Percentiles rank a stretch among this genome's conserved stretches.
phyloP scores from a whole-genome alignment of 1,140 invertebrate species.

The Paracyclopina nana region DNA sequence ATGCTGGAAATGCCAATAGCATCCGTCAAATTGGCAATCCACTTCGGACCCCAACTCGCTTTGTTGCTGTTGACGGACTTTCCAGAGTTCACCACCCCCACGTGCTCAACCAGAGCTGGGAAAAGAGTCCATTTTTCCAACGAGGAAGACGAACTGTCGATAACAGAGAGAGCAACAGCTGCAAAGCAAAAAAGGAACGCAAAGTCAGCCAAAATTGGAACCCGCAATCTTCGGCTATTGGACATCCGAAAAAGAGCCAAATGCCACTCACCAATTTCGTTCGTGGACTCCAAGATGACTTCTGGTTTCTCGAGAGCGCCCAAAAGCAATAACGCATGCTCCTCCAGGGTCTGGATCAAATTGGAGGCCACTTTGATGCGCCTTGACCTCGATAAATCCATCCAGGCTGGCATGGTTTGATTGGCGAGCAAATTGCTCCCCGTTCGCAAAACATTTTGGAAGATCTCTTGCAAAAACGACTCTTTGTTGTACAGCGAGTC shows the following conservation, averaged over 20 bases:
- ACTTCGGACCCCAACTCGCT: no score
- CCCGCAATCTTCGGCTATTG: background rate
- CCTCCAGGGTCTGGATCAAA: constrained; percentile 62
- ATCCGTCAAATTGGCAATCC: no score
- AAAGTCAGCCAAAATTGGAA: background rate
- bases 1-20: no score
- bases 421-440: constrained; percentile 74
- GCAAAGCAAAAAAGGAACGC: background rate
- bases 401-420: constrained; percentile 64
- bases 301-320: constrained; percentile 29
- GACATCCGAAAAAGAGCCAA: background rate
- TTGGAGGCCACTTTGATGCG: constrained; percentile 57
- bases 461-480: constrained; percentile 61
- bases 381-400: constrained; percentile 37
- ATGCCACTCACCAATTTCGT: constrained; percentile 21
- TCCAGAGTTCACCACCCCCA: background rate
- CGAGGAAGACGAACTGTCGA: no score
- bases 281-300: constrained; percentile 17
- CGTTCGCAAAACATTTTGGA: constrained; percentile 62
- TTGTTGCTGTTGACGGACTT: no score
- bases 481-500: constrained; percentile 55
- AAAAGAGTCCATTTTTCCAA: constrained; percentile 1
- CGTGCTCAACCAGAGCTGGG: background rate
- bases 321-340: constrained; percentile 72
- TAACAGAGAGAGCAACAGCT: background rate